These are phyloP conservation scores for Proteles cristata DNA, from an alignment of 2,113 vertebrate species.

Conservation along the genomic window DNA sequence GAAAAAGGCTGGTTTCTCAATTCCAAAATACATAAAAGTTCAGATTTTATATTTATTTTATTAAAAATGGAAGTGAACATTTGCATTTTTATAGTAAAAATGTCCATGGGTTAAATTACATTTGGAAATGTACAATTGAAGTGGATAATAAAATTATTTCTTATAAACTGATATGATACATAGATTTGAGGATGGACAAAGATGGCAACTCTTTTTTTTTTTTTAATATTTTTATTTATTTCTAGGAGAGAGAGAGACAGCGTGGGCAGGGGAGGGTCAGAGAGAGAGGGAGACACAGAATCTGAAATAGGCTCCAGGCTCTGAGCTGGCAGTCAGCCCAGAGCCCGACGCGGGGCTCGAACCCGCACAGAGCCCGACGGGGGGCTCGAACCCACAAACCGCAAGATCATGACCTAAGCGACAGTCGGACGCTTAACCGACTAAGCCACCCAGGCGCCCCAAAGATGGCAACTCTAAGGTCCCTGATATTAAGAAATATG, in stretches of 20 bases:
- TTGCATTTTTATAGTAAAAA: conserved; percentile 73
- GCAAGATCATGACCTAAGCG: too few species aligned
- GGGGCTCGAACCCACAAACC: too few species aligned
- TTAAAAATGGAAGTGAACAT: conserved; percentile 57
- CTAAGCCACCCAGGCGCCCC: too few species aligned
- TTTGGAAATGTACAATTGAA: conserved; percentile 59
- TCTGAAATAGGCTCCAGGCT: too few species aligned
- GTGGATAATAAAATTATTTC: conserved; percentile 73
- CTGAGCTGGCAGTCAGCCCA: too few species aligned
- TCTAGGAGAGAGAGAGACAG: too few species aligned
- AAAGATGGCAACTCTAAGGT: conserved; percentile 67
- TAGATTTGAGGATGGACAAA: conserved; percentile 73
- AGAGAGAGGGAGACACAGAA: too few species aligned
- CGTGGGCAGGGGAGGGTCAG: too few species aligned
- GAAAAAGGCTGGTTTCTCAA: not conserved
- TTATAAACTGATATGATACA: conserved; percentile 73
- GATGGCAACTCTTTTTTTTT: conserved; percentile 69
- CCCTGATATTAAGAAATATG: not conserved
- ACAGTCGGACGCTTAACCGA: too few species aligned
- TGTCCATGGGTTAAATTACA: conserved; percentile 61
- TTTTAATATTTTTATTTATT: too few species aligned
- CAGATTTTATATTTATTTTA: not conserved
- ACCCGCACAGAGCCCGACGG: too few species aligned
- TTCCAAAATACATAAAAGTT: not conserved
- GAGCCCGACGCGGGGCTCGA: too few species aligned